phyloP scores from a whole-genome alignment of 2,797 vertebrate species.

The Lagorchestes hirsutus region DNA sequence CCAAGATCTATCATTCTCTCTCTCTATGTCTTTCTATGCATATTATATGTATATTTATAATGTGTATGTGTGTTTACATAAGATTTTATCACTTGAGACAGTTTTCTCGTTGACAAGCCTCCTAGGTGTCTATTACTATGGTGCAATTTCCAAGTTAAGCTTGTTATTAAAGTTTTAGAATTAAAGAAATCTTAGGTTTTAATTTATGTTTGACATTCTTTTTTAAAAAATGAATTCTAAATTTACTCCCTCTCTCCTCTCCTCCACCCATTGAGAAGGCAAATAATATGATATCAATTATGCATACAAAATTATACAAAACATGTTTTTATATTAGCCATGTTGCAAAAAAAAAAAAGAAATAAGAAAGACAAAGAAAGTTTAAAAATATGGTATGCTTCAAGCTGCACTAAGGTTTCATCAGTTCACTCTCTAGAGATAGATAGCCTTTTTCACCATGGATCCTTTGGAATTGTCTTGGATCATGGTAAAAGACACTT shows the following conservation, averaged over 20 bases:
- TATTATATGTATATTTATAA: neutral
- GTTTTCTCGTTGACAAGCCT: conserved; percentile 4
- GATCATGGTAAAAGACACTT: neutral
- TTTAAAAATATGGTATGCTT: neutral
- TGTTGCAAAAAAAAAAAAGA: neutral
- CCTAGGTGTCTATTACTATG: neutral
- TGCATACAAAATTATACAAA: neutral
- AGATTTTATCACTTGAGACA: neutral
- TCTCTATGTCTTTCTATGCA: too few relatives aligned
- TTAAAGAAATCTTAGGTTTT: neutral
- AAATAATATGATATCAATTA: neutral
- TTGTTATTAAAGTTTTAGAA: neutral
- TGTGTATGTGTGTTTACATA: neutral
- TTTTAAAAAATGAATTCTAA: neutral
- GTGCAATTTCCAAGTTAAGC: neutral
- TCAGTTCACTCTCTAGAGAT: neutral
- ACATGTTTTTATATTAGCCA: neutral
- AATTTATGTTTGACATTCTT: neutral
- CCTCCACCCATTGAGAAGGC: neutral
- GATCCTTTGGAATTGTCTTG: neutral
- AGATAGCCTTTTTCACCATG: neutral
- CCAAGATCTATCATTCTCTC: neutral
- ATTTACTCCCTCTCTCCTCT: neutral
- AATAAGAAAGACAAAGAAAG: neutral
- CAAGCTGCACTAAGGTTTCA: neutral